Evolutionary conservation across 2,113 vertebrate species (phyloP), one percentile per base, ranked within the genome.

Genomic region (Leucoraja erinaceus): DNA sequence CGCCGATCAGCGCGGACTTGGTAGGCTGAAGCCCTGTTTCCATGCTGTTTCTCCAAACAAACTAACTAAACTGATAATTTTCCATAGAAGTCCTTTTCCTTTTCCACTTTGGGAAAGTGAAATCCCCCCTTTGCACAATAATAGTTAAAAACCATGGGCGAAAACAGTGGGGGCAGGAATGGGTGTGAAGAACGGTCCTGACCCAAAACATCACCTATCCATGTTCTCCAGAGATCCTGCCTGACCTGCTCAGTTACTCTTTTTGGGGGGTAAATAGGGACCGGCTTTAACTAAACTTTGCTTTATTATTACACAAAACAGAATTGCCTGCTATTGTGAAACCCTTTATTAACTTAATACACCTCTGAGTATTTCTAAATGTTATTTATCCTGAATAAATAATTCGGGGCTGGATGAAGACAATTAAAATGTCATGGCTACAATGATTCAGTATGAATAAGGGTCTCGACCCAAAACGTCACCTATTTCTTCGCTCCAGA

Each of bases 391-490:
- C 0, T 11, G 59, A 31, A 56, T 54, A 54, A 81, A 81, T 81
- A 84, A 84, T 86, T 86, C 56, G 63, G 25, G 12, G 6, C 31
- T 63, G 31, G 59, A 88, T 88, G 83, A 88, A 16, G 83, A 31
- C 28, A 66, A 63, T 88, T 88, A 88, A 84, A 61, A 86, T 47
- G 38, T 47, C 38, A 14, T 86, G 81, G 61, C 81, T 61, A 86
- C 81, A 86, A 28, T 25, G 56, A 88, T 3, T 47, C 38, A 47
- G 38, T 47, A 0, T 47, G 38, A 47, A 47, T 0, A 47, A 47
- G 38, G 38, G 38, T 3, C 38, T 47, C 38, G 38, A 47, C 0
- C 38, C 38, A 47, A 47, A 47, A 47, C 38, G 38, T 47, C 38
- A 47, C 38, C 38, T 47, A 47, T 47, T 47, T 47, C 38, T 47